A percentile compares a stretch with the other conserved stretches of the same genome.
phyloP scores from a whole-genome alignment of 2,797 vertebrate species.

The Neomorphus geoffroyi region DNA sequence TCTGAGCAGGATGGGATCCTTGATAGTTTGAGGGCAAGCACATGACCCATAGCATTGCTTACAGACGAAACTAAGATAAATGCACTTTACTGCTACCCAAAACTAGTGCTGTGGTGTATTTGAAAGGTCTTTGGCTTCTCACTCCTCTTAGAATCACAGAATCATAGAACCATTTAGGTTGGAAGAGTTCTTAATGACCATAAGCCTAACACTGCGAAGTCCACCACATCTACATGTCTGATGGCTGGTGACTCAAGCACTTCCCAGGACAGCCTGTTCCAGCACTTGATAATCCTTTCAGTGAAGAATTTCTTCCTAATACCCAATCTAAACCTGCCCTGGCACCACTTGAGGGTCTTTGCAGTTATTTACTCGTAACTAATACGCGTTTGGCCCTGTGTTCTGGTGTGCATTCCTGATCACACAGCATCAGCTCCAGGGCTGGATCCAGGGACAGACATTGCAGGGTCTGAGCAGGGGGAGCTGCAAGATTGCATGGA shows the following conservation, averaged over 20 bases:
- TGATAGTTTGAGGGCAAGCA: background rate
- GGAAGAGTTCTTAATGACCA: background rate
- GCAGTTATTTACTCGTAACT: background rate
- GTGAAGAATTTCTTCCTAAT: no score
- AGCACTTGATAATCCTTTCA: no score
- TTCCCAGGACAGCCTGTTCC: no score
- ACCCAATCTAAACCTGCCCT: background rate
- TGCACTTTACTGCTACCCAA: background rate
- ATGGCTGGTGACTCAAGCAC: no score
- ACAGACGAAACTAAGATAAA: background rate
- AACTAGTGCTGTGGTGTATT: accelerated
- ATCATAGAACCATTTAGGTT: background rate
- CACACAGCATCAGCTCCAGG: background rate
- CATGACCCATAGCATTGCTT: background rate
- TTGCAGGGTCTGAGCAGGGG: no score
- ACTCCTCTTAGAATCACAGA: background rate
- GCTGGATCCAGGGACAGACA: background rate
- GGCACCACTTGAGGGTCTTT: background rate
- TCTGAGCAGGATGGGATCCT: background rate
- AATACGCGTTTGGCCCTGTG: background rate
- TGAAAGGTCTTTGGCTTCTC: background rate
- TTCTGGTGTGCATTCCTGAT: no score
- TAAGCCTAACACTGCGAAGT: background rate
- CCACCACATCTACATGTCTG: no score
- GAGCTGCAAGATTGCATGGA: accelerated